Evolutionary conservation across 2,113 vertebrate genomes (phyloP).

Genomic region (Micronycteris hirsuta): DNA sequence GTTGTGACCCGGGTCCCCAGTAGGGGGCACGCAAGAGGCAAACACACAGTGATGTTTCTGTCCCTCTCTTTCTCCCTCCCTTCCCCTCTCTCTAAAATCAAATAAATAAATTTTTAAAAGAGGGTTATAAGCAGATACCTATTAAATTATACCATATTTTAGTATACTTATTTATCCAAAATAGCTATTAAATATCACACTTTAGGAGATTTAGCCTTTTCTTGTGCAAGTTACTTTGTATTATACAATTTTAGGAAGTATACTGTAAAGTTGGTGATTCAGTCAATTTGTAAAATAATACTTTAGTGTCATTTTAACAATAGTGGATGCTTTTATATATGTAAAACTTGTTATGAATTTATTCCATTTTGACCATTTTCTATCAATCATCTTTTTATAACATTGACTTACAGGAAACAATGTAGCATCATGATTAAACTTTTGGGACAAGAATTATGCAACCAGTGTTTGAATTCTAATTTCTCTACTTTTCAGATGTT

Average conservation of each 20-base stretch:
- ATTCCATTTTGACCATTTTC: neutral
- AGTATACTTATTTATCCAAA: neutral
- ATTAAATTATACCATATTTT: neutral
- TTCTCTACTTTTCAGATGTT: neutral
- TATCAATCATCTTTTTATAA: neutral
- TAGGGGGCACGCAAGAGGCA: no score
- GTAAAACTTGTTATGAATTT: neutral
- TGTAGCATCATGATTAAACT: neutral
- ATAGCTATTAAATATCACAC: neutral
- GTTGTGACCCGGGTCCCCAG: no score
- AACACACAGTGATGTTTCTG: no score
- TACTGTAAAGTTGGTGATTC: neutral
- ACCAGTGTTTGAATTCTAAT: neutral
- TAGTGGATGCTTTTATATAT: neutral
- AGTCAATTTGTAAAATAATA: neutral
- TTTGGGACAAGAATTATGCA: neutral
- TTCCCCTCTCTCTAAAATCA: no score
- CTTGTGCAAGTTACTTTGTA: neutral
- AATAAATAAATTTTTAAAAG: no score
- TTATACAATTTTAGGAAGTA: neutral
- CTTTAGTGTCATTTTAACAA: neutral
- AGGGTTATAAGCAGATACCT: neutral
- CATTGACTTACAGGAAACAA: neutral
- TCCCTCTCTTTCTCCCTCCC: no score
- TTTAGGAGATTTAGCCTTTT: neutral